phyloP scores from a whole-genome alignment of 2,888 invertebrate genomes.

The Tethea ocularis region DNA sequence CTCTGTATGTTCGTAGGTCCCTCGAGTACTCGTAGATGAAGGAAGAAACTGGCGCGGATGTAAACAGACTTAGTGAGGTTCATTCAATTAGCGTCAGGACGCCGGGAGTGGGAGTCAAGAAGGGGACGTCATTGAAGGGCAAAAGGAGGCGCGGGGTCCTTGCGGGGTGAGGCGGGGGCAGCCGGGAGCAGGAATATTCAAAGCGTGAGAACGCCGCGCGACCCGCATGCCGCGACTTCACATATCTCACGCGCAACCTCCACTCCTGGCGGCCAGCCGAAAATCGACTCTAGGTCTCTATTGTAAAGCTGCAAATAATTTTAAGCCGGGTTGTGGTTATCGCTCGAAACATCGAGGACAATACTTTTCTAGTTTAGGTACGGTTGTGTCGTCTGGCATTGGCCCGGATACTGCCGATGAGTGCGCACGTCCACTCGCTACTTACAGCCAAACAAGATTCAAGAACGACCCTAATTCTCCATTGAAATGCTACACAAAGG shows the following conservation, averaged over 20 bases:
- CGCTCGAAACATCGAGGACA: constrained; percentile 82
- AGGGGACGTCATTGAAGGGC: constrained; percentile 78
- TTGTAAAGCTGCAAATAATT: constrained; percentile 55
- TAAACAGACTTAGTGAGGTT: constrained; percentile 71
- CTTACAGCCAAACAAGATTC: constrained; percentile 22
- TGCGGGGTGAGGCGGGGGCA: constrained; percentile 40
- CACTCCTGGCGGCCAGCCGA: constrained; percentile 41
- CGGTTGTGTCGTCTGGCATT: constrained; percentile 75
- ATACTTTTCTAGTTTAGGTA: constrained; percentile 83
- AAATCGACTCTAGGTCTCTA: constrained; percentile 51
- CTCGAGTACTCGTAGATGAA: constrained; percentile 21
- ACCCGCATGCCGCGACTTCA: constrained; percentile 83
- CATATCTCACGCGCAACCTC: constrained; percentile 83
- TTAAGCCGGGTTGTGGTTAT: constrained; percentile 62
- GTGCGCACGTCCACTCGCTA: constrained; percentile 71
- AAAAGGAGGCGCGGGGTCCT: constrained; percentile 48
- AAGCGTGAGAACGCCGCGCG: constrained; percentile 83
- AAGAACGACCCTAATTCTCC: constrained; percentile 30
- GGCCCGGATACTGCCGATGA: constrained; percentile 80
- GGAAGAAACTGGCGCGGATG: constrained; percentile 55
- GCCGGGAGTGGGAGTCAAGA: constrained; percentile 69
- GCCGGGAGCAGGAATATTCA: constrained; percentile 81
- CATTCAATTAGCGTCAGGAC: constrained; percentile 74
- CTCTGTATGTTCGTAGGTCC: constrained; percentile 26
- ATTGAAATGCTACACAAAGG: constrained; percentile 38